Evolutionary conservation across 1,140 invertebrate genomes (phyloP), one percentile per base, ranked within the genome.

Genomic region (Andricus grossulariae): DNA sequence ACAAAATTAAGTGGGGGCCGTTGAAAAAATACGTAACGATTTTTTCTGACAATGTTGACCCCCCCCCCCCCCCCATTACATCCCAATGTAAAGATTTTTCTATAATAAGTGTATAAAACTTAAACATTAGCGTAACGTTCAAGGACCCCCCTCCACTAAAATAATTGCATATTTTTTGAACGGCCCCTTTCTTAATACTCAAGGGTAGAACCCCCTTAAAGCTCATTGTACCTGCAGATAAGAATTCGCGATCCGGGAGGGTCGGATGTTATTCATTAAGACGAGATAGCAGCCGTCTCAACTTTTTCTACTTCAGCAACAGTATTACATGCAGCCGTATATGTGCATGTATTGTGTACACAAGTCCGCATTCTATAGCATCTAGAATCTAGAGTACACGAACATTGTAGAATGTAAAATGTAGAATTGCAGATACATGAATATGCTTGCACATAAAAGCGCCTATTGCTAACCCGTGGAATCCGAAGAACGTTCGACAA

Each of bases 241-340:
- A 71, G 39, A 52, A 81, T 83, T 77, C 71, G 55, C 25, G 74
- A 74, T 76, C 76, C 19, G 0, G 49, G 25, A 15, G 32, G 60
- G 66, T 74, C 72, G 70, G 49, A 52, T 81, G 74, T 76, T 71
- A 45, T 72, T 74, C 51, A 13, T 19, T 7, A n/a, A 13, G 45
- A 39, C 25, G 60, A 82, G 71, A 80, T 80, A 72, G 50, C 19
- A 51, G 16, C 13, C 32, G 15, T 25, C 13, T 66, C 12, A 13
- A 16, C 25, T 66, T 10, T 66, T 32, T 25, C 2, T 66, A 32
- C 57, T 45, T 45, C 39, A 45, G 10, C 7, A 45, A 45, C 7
- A 45, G 39, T 45, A 45, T 45, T 45, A 45, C 39, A 45, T 45
- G 39, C 8, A 45, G 39, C 39, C 10, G 39, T 45, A 45, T 45